A percentile compares a stretch with the other conserved stretches of the same genome.
These are phyloP conservation scores for Tipula confusa DNA, from an alignment of 2,888 invertebrate species.

Conservation along the genomic window DNA sequence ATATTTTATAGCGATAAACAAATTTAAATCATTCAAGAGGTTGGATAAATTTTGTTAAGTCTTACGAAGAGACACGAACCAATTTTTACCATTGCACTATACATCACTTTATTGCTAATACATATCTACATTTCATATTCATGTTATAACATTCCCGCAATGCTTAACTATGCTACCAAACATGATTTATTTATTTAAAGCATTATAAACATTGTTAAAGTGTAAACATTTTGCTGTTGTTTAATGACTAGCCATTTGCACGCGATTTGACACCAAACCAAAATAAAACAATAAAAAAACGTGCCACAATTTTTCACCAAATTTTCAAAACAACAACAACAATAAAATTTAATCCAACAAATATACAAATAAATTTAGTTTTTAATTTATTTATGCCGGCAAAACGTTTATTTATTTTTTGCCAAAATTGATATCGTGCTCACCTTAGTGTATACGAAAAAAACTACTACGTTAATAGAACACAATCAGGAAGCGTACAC, in stretches of 20 bases:
- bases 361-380: too few relatives aligned
- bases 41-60: too few relatives aligned
- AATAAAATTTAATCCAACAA: too few relatives aligned
- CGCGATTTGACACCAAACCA: constrained; percentile 15
- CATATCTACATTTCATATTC: too few relatives aligned
- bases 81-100: too few relatives aligned
- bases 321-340: not conserved
- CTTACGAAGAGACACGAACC: too few relatives aligned
- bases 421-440: constrained; percentile 25
- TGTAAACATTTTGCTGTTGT: not conserved
- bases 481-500: not conserved
- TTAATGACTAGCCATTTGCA: not conserved
- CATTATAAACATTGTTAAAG: not conserved
- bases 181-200: not conserved
- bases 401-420: not conserved
- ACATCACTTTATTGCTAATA: too few relatives aligned
- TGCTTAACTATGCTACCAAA: not conserved
- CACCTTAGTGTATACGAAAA: not conserved
- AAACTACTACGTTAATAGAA: not conserved
- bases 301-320: not conserved
- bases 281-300: too few relatives aligned
- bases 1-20: too few relatives aligned
- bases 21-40: too few relatives aligned
- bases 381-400: not conserved
- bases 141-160: not conserved